phyloP scores from a whole-genome alignment of 2,888 invertebrate genomes.

The Dolichopus griseipennis region DNA sequence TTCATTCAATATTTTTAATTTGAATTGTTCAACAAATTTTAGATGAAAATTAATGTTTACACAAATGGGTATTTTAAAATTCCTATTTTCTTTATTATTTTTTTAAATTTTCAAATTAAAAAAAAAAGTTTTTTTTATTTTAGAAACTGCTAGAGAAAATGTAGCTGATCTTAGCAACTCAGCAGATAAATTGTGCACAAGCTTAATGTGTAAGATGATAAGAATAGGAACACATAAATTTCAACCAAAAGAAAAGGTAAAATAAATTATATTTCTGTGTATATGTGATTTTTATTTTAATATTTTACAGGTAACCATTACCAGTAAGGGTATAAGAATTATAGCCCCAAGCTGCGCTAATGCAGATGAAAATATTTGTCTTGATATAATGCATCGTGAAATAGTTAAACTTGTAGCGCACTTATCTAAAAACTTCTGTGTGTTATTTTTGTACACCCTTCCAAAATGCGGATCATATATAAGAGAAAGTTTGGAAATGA shows the following conservation, averaged over 20 bases:
- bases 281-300: slow-evolving; percentile 23
- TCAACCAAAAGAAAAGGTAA: slow-evolving; percentile 63
- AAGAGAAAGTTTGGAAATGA: slow-evolving; percentile 62
- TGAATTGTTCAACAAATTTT: no score
- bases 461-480: slow-evolving; percentile 60
- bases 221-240: slow-evolving; percentile 80
- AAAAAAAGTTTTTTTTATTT: no score
- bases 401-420: slow-evolving; percentile 68
- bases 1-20: no score
- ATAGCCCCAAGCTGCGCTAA: slow-evolving; percentile 51
- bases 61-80: no score
- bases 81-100: no score
- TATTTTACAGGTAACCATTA: slow-evolving; percentile 31
- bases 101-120: no score
- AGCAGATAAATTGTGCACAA: slow-evolving; percentile 46
- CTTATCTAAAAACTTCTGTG: slow-evolving; percentile 66
- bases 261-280: background rate
- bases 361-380: slow-evolving; percentile 48
- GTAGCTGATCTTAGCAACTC: slow-evolving; percentile 43
- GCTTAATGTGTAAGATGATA: slow-evolving; percentile 63
- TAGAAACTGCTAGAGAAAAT: slow-evolving; percentile 50
- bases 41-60: no score
- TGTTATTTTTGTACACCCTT: slow-evolving; percentile 71
- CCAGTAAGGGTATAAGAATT: slow-evolving; percentile 52
- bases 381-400: slow-evolving; percentile 60